Base-by-base conservation (phyloP, 2,888 invertebrate species). In the Atrina japonica region DNA sequence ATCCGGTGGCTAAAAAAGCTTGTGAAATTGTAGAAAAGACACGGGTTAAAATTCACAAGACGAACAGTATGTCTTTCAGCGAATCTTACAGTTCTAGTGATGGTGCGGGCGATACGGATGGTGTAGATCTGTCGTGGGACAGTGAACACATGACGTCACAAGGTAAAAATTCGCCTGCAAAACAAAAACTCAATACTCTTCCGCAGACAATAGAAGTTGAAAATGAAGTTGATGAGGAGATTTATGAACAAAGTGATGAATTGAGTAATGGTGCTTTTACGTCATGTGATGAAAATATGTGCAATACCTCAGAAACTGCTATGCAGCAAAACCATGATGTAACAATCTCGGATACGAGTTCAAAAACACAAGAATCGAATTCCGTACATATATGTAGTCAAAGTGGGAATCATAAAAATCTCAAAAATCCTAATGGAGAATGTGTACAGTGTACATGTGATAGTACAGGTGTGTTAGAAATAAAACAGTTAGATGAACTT, bases 51-150 rank as follows among this genome's bases (percentile, higher is more conserved):
- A 69, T 80, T 59, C 75, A 78, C 30, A 66, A 74, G 53, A 72
- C 77, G 5, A 73, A 75, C 3, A 77, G 77, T 60, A 49, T 71
- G 14, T 63, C 66, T 11, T 40, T 56, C 29, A 64, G 63, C 5
- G 69, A 64, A 45, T 69, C 69, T 11, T 47, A 29, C 25, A 56
- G 50, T 35, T 35, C 30, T 30, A 56, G 73, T 30, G 47, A 56
- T 27, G 55, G 56, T 47, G 43, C 45, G n/a, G 35, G 53, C 18
- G 68, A 66, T 43, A 59, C 65, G 23, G 70, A 75, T 43, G 79
- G 82, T 52, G 78, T 78, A 45, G 84, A 85, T 52, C 74, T 84
- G 14, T 81, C 82, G 0, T 86, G 86, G 86, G 86, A 86, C 55
- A 64, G 64, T 35, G 69, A 69, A 52, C 49, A 52, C 25, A 52